Evolutionary conservation across 1,140 invertebrate genomes (phyloP).

Genomic region (Drosophila orosa): DNA sequence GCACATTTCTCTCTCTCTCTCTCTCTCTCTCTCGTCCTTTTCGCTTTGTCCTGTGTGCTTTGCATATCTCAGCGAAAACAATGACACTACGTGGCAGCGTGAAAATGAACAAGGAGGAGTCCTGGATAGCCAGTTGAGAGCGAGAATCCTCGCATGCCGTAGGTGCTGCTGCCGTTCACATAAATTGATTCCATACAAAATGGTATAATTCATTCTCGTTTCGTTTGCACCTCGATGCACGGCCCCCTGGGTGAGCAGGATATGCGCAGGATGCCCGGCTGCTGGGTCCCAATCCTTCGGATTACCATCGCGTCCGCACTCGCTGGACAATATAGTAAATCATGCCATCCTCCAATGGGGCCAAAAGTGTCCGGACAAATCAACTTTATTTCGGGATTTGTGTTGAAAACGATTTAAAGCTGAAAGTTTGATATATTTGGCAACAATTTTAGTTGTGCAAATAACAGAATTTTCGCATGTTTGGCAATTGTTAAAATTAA

Average conservation of each 20-base stretch:
- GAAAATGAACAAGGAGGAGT: conserved; percentile 15
- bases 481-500: neutral
- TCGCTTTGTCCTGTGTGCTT: conserved; percentile 24
- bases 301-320: conserved; percentile 39
- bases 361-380: conserved; percentile 34
- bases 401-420: conserved; percentile 21
- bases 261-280: conserved; percentile 11
- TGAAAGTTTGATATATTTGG: neutral
- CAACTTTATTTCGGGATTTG: conserved; percentile 34
- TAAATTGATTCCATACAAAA: conserved; percentile 75
- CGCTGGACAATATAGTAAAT: conserved; percentile 48
- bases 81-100: conserved; percentile 17
- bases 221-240: conserved; percentile 45
- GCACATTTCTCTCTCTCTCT: too few relatives aligned
- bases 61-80: conserved; percentile 60
- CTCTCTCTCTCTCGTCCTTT: too few relatives aligned
- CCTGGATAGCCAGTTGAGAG: neutral
- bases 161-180: conserved; percentile 31
- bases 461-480: neutral
- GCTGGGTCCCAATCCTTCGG: conserved; percentile 25
- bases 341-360: conserved; percentile 17
- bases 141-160: conserved; percentile 11
- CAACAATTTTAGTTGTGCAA: neutral
- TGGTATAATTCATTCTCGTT: conserved; percentile 65
- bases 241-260: conserved; percentile 3